Evolutionary conservation across 2,113 vertebrate genomes (phyloP).

Genomic region (Megaleporinus macrocephalus): DNA sequence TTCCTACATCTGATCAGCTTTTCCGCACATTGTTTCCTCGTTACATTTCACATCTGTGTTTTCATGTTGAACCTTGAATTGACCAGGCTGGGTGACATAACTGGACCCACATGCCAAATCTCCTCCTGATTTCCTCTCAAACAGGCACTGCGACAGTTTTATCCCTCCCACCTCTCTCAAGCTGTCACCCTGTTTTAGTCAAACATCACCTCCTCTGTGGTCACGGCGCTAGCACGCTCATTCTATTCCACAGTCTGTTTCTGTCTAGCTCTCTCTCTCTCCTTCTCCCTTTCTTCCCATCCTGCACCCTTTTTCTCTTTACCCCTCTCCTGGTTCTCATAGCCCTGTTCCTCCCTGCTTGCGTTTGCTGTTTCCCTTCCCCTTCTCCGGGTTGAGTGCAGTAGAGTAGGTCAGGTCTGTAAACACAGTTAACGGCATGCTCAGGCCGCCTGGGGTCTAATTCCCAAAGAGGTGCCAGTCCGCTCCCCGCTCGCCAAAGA

Average conservation of each 20-base stretch:
- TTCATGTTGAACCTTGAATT: slow-evolving; percentile 15
- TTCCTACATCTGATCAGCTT: slow-evolving; percentile 39
- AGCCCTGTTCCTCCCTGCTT: background rate
- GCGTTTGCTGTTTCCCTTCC: slow-evolving; percentile 14
- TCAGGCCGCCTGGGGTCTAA: slow-evolving; percentile 47
- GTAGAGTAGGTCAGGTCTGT: slow-evolving; percentile 41
- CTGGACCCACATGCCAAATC: background rate
- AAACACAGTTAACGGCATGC: slow-evolving; percentile 44
- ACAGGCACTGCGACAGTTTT: slow-evolving; percentile 24
- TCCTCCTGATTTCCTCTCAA: slow-evolving; percentile 24
- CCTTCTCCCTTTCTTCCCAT: background rate
- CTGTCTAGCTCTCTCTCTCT: background rate
- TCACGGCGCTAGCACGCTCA: background rate
- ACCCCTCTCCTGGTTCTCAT: background rate
- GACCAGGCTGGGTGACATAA: slow-evolving; percentile 13
- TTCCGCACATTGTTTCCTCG: slow-evolving; percentile 44
- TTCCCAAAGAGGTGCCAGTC: slow-evolving; percentile 51
- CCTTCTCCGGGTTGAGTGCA: slow-evolving; percentile 14
- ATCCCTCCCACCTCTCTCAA: slow-evolving; percentile 28
- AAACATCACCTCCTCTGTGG: slow-evolving; percentile 6
- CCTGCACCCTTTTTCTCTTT: background rate
- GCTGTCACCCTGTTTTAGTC: slow-evolving; percentile 32
- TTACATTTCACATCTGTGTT: slow-evolving; percentile 26
- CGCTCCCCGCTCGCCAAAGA: slow-evolving; percentile 42
- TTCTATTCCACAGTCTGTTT: background rate